Base-by-base conservation (phyloP, 2,888 invertebrate genomes). In the Lepidonotus clava region DNA sequence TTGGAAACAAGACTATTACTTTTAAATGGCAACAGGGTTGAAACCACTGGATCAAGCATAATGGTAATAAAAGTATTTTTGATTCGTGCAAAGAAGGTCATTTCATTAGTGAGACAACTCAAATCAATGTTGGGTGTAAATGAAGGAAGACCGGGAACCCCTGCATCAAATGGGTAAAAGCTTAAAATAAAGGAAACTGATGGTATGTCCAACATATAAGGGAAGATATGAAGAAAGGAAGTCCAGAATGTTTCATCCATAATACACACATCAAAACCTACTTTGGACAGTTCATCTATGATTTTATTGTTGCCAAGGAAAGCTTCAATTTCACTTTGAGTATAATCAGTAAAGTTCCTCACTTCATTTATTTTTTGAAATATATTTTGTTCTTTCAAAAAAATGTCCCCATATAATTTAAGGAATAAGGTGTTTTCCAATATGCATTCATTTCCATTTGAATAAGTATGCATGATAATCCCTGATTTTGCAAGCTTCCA, bases 71-170 rank as follows among this genome's bases (percentile, higher is more conserved):
- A 36, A 36, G 11, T 21, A 21, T 71, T 71, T 11, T 8, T 21
- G 38, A 71, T 38, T 38, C 71, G 18, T 38, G 34, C 71, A 4
- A 21, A 18, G 36, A 71, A 71, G 4, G 71, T 34, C 71, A 71
- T 71, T 36, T 71, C 71, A 71, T 71, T 36, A 18, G 71, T 71
- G 38, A 71, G 38, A 34, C 14, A 4, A 18, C 71, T 38, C 34
- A 71, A n/a, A 38, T 71, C 38, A 11, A 71, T 71, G 71, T 71
- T 36, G 0, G 71, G 71, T 18, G 71, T 71, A n/a, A 71, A 71
- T 18, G 71, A 71, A 21, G 71, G 71, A 71, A 71, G 8, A 0
- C 8, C 36, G 1, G 71, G 71, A 14, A 38, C 36, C 5, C 71
- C 71, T 36, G 71, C 34, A 21, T 8, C 36, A 11, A 34, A 11